These are phyloP conservation scores for Puffinus mauretanicus DNA, from an alignment of 2,113 vertebrate species.

Conservation along the genomic window DNA sequence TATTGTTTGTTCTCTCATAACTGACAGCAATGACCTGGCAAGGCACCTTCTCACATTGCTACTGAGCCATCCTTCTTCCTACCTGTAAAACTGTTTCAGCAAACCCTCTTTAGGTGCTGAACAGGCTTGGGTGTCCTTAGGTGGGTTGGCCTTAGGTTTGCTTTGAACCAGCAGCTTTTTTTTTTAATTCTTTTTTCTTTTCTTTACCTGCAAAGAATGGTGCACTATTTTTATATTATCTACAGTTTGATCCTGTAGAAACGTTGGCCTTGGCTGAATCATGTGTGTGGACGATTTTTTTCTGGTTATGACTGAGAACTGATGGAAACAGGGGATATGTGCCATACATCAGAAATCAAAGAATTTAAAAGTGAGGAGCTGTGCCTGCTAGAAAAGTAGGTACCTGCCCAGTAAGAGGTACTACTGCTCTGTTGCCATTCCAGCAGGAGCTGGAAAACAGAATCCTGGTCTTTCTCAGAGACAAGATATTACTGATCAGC, in stretches of 20 bases:
- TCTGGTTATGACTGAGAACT: background rate
- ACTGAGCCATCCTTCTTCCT: background rate
- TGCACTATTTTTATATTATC: background rate
- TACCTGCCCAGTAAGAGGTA: background rate
- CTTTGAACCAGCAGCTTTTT: background rate
- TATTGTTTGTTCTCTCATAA: background rate
- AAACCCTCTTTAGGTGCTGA: background rate
- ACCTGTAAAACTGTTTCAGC: background rate
- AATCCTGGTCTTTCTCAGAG: background rate
- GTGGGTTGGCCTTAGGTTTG: background rate
- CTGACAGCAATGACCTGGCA: background rate
- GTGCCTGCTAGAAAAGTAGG: background rate
- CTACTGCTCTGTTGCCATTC: background rate
- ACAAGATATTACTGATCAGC: background rate
- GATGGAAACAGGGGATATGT: background rate
- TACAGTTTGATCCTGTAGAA: background rate
- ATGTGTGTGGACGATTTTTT: accelerated
- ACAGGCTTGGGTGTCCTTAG: background rate
- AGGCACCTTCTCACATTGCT: background rate
- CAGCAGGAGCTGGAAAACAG: background rate
- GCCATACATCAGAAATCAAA: background rate
- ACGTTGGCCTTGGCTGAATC: background rate
- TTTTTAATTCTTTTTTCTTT: background rate
- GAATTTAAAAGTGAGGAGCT: background rate
- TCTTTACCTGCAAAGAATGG: background rate